Conservation (phyloP, 2,888 invertebrate species). For the Dolichopus griseipennis region DNA sequence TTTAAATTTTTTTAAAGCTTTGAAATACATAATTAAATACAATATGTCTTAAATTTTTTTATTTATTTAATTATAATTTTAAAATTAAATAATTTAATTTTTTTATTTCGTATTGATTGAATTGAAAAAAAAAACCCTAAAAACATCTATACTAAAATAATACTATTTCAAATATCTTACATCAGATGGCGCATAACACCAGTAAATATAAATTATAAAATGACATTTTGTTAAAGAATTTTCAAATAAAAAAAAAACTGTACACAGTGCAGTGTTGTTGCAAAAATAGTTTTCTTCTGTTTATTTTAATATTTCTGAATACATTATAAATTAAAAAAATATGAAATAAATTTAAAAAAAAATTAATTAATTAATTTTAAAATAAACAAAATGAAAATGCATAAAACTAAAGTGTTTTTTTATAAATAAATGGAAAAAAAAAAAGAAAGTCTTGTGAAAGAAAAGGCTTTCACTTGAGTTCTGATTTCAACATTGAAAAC, state of each 20-base stretch:
- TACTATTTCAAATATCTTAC: not conserved
- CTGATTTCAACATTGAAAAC: not conserved
- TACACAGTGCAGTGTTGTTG: constrained; percentile 6
- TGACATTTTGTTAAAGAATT: not conserved
- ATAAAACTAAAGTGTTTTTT: not conserved
- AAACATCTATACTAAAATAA: no score
- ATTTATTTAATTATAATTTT: no score
- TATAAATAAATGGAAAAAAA: not conserved
- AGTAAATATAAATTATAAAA: not conserved
- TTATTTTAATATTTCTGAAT: not conserved
- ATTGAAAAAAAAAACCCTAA: no score
- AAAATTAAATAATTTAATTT: no score
- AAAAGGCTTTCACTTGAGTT: not conserved
- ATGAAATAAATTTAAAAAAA: not conserved
- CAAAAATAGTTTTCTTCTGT: not conserved
- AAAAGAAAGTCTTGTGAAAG: not conserved
- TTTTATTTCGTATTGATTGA: no score
- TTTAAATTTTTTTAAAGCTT: no score
- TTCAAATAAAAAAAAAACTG: not conserved
- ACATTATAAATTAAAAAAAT: not conserved
- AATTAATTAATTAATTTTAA: not conserved
- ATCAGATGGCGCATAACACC: not conserved
- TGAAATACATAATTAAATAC: no score
- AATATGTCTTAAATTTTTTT: no score
- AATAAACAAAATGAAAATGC: not conserved